phyloP scores from a whole-genome alignment of 2,113 vertebrate species.

The Microcebus jonahi region DNA sequence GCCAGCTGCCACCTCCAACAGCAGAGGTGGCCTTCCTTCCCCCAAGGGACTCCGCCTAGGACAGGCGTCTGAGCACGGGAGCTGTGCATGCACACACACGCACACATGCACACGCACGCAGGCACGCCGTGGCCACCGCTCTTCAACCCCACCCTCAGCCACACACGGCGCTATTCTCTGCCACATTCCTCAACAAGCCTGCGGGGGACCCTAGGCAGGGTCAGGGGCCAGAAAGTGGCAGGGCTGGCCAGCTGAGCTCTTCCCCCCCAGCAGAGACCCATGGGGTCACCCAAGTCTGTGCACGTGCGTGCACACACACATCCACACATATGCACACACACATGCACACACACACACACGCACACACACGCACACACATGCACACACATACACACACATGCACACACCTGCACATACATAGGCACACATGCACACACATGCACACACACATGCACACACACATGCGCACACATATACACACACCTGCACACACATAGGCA shows the following conservation, averaged over 20 bases:
- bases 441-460: too few species aligned
- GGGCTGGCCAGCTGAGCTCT: background rate
- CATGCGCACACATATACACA: too few species aligned
- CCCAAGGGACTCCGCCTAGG: too few species aligned
- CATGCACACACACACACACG: too few species aligned
- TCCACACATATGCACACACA: too few species aligned
- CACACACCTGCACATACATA: too few species aligned
- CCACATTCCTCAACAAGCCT: accelerated
- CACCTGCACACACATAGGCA: too few species aligned
- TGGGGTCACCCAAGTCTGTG: accelerated
- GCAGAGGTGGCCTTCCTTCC: accelerated
- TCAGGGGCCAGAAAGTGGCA: background rate
- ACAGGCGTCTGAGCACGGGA: background rate
- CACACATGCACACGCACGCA: accelerated
- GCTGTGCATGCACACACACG: accelerated
- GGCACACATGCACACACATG: too few species aligned
- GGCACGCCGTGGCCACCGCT: background rate
- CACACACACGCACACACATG: too few species aligned
- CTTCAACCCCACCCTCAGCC: background rate
- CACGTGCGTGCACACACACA: too few species aligned
- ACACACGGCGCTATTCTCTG: accelerated
- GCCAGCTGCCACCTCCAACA: background rate
- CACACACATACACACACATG: too few species aligned
- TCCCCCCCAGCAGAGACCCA: background rate
- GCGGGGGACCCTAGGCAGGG: accelerated